Conservation (phyloP, 2,888 invertebrate genomes). For the Hypena proboscidalis region DNA sequence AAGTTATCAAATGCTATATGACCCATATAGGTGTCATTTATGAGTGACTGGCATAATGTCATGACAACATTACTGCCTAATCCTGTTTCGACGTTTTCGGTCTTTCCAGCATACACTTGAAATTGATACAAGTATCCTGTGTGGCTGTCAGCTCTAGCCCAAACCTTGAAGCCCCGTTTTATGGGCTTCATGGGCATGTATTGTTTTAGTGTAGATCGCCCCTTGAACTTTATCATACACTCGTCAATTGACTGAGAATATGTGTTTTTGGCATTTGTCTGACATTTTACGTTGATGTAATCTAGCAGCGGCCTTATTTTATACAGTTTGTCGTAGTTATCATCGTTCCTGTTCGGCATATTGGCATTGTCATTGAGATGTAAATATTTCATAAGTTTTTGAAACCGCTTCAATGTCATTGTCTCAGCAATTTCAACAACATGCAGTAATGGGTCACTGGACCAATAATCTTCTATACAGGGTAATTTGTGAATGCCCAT, state of each 20-base stretch:
- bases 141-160: constrained; percentile 23
- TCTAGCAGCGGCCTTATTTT: constrained; percentile 22
- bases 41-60: constrained; percentile 17
- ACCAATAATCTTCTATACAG: constrained; percentile 22
- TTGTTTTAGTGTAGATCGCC: constrained; percentile 22
- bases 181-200: constrained; percentile 33
- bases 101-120: constrained; percentile 22
- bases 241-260: constrained; percentile 28
- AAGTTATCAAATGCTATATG: background rate
- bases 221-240: constrained; percentile 36
- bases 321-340: constrained; percentile 24
- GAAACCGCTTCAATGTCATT: constrained; percentile 22
- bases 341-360: constrained; percentile 16
- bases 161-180: constrained; percentile 29
- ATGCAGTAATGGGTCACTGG: constrained; percentile 23
- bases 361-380: constrained; percentile 23
- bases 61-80: constrained; percentile 17
- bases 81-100: constrained; percentile 15
- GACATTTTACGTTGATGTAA: constrained; percentile 14
- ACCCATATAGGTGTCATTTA: constrained; percentile 7
- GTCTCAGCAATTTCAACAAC: constrained; percentile 24
- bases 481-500: constrained; percentile 27
- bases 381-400: constrained; percentile 21
- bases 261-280: constrained; percentile 20
- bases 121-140: constrained; percentile 26